Conservation (phyloP, 2,888 invertebrate genomes). For the Tortrix viridana region DNA sequence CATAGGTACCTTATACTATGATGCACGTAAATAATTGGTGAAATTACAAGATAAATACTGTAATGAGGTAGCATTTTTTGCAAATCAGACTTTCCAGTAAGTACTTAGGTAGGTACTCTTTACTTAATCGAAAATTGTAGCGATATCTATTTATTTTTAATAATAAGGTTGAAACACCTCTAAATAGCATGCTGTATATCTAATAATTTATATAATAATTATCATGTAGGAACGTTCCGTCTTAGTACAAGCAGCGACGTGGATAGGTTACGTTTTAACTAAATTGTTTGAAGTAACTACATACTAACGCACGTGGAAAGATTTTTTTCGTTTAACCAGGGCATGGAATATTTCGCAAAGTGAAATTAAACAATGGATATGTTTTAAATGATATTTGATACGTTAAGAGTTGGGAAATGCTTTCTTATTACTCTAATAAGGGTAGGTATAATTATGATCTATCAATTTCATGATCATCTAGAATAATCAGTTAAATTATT, state of each 20-base stretch:
- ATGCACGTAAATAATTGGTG: not conserved
- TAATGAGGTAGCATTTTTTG: constrained; percentile 50
- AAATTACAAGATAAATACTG: constrained; percentile 26
- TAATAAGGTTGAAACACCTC: constrained; percentile 3
- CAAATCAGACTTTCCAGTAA: constrained; percentile 60
- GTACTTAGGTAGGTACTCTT: constrained; percentile 33
- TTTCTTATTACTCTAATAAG: no score
- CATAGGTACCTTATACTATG: constrained; percentile 1
- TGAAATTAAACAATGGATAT: no score
- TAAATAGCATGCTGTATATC: not conserved
- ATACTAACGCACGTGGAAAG: no score
- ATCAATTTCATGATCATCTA: no score
- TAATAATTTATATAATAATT: not conserved
- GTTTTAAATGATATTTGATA: no score
- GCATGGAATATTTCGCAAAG: no score
- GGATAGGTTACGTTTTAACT: not conserved
- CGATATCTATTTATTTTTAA: constrained; percentile 9
- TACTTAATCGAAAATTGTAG: constrained; percentile 9
- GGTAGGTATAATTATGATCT: no score
- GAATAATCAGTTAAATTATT: not conserved
- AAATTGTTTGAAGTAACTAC: not conserved
- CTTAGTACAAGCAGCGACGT: not conserved
- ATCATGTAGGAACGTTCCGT: no score
- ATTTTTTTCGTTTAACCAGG: no score
- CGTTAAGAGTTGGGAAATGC: no score